Conservation (phyloP, 2,797 vertebrate species). For the Lepilemur ruficaudatus region DNA sequence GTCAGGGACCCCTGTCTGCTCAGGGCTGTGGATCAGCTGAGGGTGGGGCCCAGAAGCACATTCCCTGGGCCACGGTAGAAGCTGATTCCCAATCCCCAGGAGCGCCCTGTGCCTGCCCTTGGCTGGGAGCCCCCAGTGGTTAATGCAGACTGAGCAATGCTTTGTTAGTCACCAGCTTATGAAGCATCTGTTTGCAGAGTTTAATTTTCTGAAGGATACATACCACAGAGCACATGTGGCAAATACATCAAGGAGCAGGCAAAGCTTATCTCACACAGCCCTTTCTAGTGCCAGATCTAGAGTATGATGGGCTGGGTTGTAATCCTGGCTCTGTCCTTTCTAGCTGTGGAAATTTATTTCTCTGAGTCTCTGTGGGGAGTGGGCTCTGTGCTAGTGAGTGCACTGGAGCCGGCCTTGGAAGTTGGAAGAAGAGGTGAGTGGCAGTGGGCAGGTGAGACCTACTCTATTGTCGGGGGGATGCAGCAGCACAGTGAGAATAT, state of each 20-base stretch:
- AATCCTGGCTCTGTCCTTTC: background rate
- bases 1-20: background rate
- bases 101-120: background rate
- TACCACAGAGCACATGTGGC: background rate
- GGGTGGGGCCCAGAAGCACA: background rate
- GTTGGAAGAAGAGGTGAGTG: too few species aligned
- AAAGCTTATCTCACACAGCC: background rate
- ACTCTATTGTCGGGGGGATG: too few species aligned
- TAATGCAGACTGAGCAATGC: background rate
- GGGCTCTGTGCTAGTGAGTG: too few species aligned
- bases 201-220: background rate
- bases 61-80: background rate
- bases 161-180: background rate
- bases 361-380: background rate
- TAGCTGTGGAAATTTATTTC: background rate
- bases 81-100: background rate
- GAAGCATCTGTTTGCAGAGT: background rate
- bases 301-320: background rate
- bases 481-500: too few species aligned
- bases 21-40: background rate
- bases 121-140: background rate
- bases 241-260: background rate
- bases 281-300: background rate
- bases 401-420: too few species aligned
- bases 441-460: too few species aligned